Conservation (phyloP, 2,888 invertebrate genomes). For the Nymphalis c-album region DNA sequence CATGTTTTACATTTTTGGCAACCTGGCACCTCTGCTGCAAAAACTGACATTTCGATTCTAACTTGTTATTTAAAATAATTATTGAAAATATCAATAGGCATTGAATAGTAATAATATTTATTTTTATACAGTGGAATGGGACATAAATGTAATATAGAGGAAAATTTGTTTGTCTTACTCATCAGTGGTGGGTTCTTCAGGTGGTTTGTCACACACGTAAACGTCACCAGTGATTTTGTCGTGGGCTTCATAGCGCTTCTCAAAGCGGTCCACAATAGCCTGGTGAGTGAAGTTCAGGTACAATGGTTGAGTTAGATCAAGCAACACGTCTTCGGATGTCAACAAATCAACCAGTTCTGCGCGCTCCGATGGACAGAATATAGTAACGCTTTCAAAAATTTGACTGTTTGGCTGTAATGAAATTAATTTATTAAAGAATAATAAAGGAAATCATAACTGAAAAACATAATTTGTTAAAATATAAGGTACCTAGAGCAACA, state of each 20-base stretch:
- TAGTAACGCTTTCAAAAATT: conserved; percentile 91
- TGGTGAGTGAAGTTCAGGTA: conserved; percentile 94
- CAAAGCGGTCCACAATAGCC: conserved; percentile 89
- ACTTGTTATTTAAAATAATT: too few species aligned
- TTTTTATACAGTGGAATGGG: neutral
- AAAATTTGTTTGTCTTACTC: conserved; percentile 68
- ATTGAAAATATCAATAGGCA: too few species aligned
- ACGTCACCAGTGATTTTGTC: conserved; percentile 91
- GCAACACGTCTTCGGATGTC: conserved; percentile 87
- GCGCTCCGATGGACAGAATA: conserved; percentile 90
- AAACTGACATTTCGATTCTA: too few species aligned
- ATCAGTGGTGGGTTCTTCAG: conserved; percentile 80
- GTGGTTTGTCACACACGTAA: conserved; percentile 86
- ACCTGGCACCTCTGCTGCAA: too few species aligned
- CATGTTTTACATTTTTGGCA: too few species aligned
- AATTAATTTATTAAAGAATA: neutral
- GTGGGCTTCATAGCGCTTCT: conserved; percentile 84
- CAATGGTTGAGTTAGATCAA: conserved; percentile 90
- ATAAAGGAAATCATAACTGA: neutral
- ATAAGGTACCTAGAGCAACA: neutral
- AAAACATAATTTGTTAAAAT: neutral
- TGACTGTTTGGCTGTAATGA: conserved; percentile 87
- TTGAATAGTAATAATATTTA: too few species aligned
- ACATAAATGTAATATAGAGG: neutral
- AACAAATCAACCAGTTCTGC: conserved; percentile 87